Conservation (phyloP, 2,113 vertebrate species). For the Nyctibius bracteatus region DNA sequence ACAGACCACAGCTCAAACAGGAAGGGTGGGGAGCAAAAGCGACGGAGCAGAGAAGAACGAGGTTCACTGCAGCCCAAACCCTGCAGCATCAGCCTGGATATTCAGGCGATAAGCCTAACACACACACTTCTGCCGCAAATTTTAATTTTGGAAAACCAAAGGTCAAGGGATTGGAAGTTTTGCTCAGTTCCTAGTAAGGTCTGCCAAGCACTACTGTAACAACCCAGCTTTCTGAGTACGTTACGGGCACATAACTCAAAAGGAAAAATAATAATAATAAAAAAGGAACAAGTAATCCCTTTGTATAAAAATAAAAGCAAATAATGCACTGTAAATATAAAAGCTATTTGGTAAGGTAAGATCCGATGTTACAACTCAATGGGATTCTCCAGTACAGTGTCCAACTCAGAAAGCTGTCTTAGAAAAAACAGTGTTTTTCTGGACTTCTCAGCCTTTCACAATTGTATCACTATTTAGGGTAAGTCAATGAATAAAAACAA, state of each 20-base stretch:
- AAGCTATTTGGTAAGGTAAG: not conserved
- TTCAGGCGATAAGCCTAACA: not conserved
- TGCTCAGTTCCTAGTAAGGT: not conserved
- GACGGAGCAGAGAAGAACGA: not conserved
- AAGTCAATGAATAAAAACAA: not conserved
- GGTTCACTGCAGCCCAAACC: not conserved
- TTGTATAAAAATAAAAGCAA: slow-evolving; percentile 38
- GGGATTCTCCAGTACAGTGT: not conserved
- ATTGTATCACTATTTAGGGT: not conserved
- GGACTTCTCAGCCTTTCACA: not conserved
- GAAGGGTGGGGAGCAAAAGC: slow-evolving; percentile 24
- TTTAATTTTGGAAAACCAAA: slow-evolving; percentile 28
- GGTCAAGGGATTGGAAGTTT: slow-evolving; percentile 42
- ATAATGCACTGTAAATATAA: not conserved
- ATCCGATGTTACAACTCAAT: not conserved
- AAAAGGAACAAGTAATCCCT: slow-evolving; percentile 22
- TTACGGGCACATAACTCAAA: not conserved
- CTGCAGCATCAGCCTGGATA: not conserved
- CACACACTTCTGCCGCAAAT: not conserved
- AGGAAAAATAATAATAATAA: not conserved
- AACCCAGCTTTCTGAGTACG: not conserved
- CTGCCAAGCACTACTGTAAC: slow-evolving; percentile 35
- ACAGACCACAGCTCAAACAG: slow-evolving; percentile 3
- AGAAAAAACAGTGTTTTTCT: not conserved
- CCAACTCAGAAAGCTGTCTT: not conserved